Evolutionary conservation across 2,888 invertebrate genomes (phyloP), one percentile per base, ranked within the genome.

Genomic region (Coelinius sp.): DNA sequence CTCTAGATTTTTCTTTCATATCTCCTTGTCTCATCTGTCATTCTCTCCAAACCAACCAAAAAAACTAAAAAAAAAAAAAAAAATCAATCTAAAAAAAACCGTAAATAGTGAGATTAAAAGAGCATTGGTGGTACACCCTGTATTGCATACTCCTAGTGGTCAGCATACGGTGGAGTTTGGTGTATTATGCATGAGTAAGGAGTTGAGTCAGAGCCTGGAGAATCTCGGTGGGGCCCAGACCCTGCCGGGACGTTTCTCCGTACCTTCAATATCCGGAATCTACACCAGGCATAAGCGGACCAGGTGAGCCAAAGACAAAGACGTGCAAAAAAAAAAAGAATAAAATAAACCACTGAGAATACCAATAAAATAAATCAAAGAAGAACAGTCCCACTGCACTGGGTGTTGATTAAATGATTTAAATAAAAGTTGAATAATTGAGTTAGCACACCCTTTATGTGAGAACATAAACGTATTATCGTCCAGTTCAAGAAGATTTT

Each of bases 241-340:
- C 89, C 92, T 93, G 84, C 91, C 92, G 91, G 93, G 91, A 89
- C 91, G 90, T 86, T 90, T 91, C 87, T 90, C 90, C 89, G 89
- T 91, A 86, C 86, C 87, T 74, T 86, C 87, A 82, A 89, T 94
- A 89, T 93, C 93, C 89, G 93, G 93, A 90, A 93, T 93, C 90
- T 92, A 94, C 88, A 93, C 92, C 90, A 93, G 93, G 87, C 94
- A 94, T 89, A 94, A 94, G 89, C 91, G 94, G 89, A 93, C 93
- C 91, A 94, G 94, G 94, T 94, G 92, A 91, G 90, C 88, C 80
- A 78, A 80, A 64, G 72, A 71, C 59, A 74, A n/a, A 71, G 67
- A 44, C 41, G 38, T 41, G 41, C 20, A 41, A 73, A 75, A 74
- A 74, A 69, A 63, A 69, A 52, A 64, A 31, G 49, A 66, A 68